Base-by-base conservation (phyloP, 2,888 invertebrate species). In the Aphodius granarius region DNA sequence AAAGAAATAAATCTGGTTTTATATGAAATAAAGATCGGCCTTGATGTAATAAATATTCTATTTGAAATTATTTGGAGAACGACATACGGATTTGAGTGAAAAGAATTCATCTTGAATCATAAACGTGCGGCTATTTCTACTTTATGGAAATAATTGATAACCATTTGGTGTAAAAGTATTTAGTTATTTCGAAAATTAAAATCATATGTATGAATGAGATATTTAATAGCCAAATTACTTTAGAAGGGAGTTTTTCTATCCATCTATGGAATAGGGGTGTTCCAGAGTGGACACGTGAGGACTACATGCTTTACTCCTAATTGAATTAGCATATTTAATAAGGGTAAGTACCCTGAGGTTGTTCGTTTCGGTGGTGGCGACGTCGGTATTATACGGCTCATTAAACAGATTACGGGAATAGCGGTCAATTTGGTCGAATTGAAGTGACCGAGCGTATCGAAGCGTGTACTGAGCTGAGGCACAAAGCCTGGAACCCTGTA, bases 371-470 rank as follows among this genome's bases (percentile, higher is more conserved):
- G 43, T 43, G 43, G 43, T 43, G 43, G 43, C 43, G 73, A 72
- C 71, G 63, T 70, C 71, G 65, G 73, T 62, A 77, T 78, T 78
- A 78, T 75, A 78, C 79, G 76, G 77, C 75, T 78, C 78, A 78
- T 79, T 79, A 77, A 78, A 74, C 76, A 76, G 76, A 78, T 77
- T 78, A 75, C 43, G 68, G 76, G 75, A 78, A 77, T 78, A 78
- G 75, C 70, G 73, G 75, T 74, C 75, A 75, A 77, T 77, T 77
- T 77, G 73, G 74, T 73, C 74, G 73, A 71, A 75, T 73, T 73
- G 75, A 70, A 73, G 77, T 73, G 76, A 63, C 63, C 76, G 71
- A 70, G 18, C 63, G 73, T 65, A 70, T 21, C 62, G 68, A 63
- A 70, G 19, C 16, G 62, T 68, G 13, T 15, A 73, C 43, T 16